Evolutionary conservation across 2,888 invertebrate species (phyloP).

Genomic region (Netelia inedita): DNA sequence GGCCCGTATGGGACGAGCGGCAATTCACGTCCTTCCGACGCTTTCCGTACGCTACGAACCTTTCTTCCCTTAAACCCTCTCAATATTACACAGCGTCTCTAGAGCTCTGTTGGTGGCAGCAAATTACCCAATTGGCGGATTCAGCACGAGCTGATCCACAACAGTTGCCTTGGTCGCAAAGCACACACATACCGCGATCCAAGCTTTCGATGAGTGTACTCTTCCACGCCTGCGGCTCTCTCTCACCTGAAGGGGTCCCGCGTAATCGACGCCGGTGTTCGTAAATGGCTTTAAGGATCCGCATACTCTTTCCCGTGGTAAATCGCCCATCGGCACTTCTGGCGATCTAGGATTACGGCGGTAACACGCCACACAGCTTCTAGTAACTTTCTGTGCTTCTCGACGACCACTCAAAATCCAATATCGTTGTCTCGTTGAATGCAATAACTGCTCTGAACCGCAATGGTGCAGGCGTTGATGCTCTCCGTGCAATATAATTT

Average conservation of each 20-base stretch:
- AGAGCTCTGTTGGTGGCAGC: too few relatives aligned
- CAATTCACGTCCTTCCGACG: too few relatives aligned
- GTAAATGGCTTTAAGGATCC: conserved; percentile 59
- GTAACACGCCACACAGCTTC: conserved; percentile 76
- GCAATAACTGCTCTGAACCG: too few relatives aligned
- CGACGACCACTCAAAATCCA: conserved; percentile 76
- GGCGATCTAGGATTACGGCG: conserved; percentile 66
- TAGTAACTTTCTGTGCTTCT: conserved; percentile 69
- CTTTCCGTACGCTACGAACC: too few relatives aligned
- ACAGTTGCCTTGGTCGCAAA: conserved; percentile 75
- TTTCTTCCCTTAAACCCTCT: too few relatives aligned
- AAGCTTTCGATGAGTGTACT: conserved; percentile 74
- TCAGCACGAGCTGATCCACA: too few relatives aligned
- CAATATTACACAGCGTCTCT: too few relatives aligned
- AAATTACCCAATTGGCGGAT: too few relatives aligned
- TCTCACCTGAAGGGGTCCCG: too few relatives aligned
- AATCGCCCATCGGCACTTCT: conserved; percentile 77
- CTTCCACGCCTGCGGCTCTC: conserved; percentile 70
- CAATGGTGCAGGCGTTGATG: too few relatives aligned
- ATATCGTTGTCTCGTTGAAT: conserved; percentile 68
- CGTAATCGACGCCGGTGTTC: conserved; percentile 62
- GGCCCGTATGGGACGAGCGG: too few relatives aligned
- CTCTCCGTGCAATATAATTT: conserved; percentile 59
- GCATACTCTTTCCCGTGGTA: conserved; percentile 77
- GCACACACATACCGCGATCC: conserved; percentile 78